Conservation (phyloP, 2,797 vertebrate species). For the Iguana delicatissima region DNA sequence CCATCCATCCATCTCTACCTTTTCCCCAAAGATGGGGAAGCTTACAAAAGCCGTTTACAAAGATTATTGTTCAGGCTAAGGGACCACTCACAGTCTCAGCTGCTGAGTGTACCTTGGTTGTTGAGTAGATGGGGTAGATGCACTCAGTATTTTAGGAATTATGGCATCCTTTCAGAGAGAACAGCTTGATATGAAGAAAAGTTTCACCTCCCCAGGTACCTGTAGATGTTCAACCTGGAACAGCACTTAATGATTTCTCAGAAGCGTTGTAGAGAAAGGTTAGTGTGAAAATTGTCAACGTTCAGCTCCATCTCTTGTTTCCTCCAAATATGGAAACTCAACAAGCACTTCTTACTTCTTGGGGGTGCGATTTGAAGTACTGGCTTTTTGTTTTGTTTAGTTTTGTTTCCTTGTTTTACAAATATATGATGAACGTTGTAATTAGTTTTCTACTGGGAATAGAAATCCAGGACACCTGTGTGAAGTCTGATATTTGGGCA, state of each 20-base stretch:
- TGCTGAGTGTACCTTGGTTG: background rate
- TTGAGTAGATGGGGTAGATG: background rate
- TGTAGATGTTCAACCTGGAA: background rate
- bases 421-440: background rate
- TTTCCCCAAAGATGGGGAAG: background rate
- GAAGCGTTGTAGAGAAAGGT: background rate
- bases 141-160: background rate
- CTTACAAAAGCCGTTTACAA: too few species aligned
- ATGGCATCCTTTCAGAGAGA: background rate
- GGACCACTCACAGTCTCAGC: background rate
- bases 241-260: background rate
- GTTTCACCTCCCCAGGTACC: background rate
- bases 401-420: too few species aligned
- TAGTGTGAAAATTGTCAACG: background rate
- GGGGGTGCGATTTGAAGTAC: background rate
- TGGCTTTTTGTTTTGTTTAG: too few species aligned
- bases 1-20: too few species aligned
- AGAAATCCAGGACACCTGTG: background rate
- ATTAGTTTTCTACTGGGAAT: background rate
- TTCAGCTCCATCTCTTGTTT: background rate
- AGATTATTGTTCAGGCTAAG: background rate
- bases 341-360: background rate
- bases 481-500: background rate
- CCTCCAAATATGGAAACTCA: background rate
- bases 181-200: background rate